Base-by-base conservation (phyloP, 2,797 vertebrate species). In the Chaetophractus vellerosus region DNA sequence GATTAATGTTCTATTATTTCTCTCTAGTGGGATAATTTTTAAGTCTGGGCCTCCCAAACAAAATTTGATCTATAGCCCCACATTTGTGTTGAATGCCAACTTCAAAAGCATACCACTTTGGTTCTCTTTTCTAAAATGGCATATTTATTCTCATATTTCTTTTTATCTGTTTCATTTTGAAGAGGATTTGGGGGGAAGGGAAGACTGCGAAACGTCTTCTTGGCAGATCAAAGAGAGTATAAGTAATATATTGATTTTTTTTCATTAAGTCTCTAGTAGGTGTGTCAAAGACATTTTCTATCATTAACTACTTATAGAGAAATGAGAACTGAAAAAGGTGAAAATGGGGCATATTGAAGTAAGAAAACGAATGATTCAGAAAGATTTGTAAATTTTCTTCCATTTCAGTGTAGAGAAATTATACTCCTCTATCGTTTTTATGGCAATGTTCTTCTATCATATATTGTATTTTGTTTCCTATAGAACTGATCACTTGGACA, bases 231-330 rank as follows among this genome's bases (percentile, higher is more conserved):
- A 86, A 23, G n/a, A 52, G 81, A 71, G 10, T 41, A 66, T 88
- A 88, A 92, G 45, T 88, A 88, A 85, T 71, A 76, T 6, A 66
- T 50, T 52, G 16, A 76, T 82, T 59, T 90, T 91, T 38, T 90
- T 76, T 57, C 45, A 76, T 79, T 80, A 82, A 85, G 21, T 90
- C 31, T 91, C 28, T 71, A 24, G 15, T 23, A 79, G 61, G 33
- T 9, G 11, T 78, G 38, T 57, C 74, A 74, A 93, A 93, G 31
- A 4, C 11, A 94, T 74, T 95, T 82, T 10, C 50, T 92, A 33
- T 86, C 38, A 66, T 87, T 91, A 82, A 76, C 9, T 55, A 74
- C 68, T 85, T 36, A 80, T 14, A 86, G 18, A 82, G 50, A 88
- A 79, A 78, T 38, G 36, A 57, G 33, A 72, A 82, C 19, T 33